A percentile compares a stretch with the other conserved stretches of the same genome.
phyloP scores from a whole-genome alignment of 2,888 invertebrate species.

The Tenthredo mesomela region DNA sequence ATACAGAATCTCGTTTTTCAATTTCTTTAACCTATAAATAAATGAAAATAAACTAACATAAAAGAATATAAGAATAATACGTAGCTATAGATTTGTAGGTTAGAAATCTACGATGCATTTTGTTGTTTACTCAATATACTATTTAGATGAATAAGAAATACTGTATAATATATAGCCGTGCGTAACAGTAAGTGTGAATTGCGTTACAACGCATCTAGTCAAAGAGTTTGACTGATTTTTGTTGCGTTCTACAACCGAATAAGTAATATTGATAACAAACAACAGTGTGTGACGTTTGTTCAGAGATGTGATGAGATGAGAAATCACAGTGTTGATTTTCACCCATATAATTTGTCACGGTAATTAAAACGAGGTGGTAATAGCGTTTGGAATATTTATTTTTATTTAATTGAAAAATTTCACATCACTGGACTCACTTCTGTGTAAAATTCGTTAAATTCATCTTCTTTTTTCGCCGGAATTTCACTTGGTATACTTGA shows the following conservation, averaged over 20 bases:
- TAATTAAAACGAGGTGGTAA: background rate
- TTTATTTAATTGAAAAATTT: background rate
- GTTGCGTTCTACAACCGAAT: too few relatives aligned
- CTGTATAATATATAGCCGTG: background rate
- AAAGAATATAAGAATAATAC: too few relatives aligned
- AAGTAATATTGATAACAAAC: conserved; percentile 38
- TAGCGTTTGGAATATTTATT: background rate
- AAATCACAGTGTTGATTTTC: background rate
- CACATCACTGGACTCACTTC: conserved; percentile 83
- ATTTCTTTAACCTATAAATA: conserved; percentile 95
- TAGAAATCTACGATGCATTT: background rate
- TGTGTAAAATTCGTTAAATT: conserved; percentile 90
- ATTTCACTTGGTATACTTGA: conserved; percentile 72
- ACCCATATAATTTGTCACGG: background rate
- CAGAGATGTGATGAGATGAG: background rate
- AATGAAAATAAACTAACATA: background rate
- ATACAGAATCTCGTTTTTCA: conserved; percentile 97
- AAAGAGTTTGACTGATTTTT: too few relatives aligned
- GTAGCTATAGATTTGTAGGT: background rate
- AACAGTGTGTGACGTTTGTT: conserved; percentile 38
- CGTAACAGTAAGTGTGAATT: background rate
- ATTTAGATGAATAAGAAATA: background rate
- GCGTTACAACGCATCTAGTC: background rate
- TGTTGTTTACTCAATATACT: background rate
- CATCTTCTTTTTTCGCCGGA: conserved; percentile 82